Base-by-base conservation (phyloP, 2,797 vertebrate genomes). In the Prunella strophiata region DNA sequence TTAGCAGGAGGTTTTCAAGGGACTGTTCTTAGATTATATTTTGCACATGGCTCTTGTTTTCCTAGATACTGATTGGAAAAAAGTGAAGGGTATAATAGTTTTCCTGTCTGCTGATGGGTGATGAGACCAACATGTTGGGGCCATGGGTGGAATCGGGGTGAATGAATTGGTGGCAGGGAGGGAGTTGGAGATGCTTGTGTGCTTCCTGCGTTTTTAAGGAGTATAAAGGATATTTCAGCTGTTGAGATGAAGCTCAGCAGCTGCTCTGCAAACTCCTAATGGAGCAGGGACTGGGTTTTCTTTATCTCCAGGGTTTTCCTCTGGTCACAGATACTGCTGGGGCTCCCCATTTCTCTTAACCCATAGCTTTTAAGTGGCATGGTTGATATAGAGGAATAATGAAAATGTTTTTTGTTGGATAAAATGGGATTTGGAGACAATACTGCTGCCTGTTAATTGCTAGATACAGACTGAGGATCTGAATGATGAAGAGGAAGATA, bases 171-270 rank as follows among this genome's bases (percentile, higher is more conserved):
- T 91, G 91, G 40, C 66, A n/a, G 55, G 47, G 73, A 62, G 84
- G 67, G 80, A 86, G 61, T 50, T 25, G 1, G 80, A 76, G 90
- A 27, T 76, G 27, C 30, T 50, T 91, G 17, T 66, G 71, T 73
- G 75, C 65, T 95, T 93, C 87, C 88, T 94, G 88, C 16, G 0
- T 75, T 84, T 86, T 90, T 89, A 59, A 70, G 65, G 67, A 26
- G 71, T 66, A 19, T 57, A 38, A 79, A 59, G 59, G 71, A 15
- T 63, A 34, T 90, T 95, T 93, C 70, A 78, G 70, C 76, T 81
- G 70, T 89, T 91, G 88, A 81, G 83, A 76, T 90, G 90, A 94
- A 95, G 83, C 62, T 91, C 30, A 25, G 88, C 95, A 96, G 95
- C 95, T 96, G 94, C 93, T 95, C 79, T 86, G 68, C 58, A 62